Evolutionary conservation across 1,140 invertebrate species (phyloP).

Genomic region (Araneus ventricosus): DNA sequence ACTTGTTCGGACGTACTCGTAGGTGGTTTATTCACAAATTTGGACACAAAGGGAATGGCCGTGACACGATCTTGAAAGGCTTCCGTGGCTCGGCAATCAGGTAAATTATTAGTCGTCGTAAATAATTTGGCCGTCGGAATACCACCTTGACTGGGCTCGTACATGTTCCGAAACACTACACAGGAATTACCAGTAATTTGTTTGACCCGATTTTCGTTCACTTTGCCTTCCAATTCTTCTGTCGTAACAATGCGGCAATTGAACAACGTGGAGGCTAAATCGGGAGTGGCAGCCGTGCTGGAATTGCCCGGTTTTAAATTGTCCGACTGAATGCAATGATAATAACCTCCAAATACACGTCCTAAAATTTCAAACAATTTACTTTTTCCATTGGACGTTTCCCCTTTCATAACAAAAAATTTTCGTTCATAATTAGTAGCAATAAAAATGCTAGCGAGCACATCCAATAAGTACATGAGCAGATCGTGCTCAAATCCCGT

Average conservation of each 20-base stretch:
- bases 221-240: no score
- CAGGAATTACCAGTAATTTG: conserved; percentile 53
- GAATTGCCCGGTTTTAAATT: background rate
- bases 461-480: conserved; percentile 34
- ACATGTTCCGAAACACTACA: conserved; percentile 35
- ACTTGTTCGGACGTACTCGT: background rate
- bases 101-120: conserved; percentile 40
- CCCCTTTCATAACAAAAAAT: conserved; percentile 56
- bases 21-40: conserved; percentile 2
- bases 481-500: conserved; percentile 27
- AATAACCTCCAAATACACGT: conserved; percentile 27
- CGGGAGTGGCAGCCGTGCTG: background rate
- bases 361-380: conserved; percentile 51
- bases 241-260: conserved; percentile 3
- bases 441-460: conserved; percentile 46
- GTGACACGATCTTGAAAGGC: conserved; percentile 56
- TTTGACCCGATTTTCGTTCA: conserved; percentile 52
- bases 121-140: conserved; percentile 56
- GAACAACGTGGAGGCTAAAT: conserved; percentile 41
- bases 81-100: background rate
- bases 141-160: conserved; percentile 10
- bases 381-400: conserved; percentile 40
- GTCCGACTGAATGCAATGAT: conserved; percentile 6
- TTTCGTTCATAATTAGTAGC: conserved; percentile 63
- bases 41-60: conserved; percentile 32